Evolutionary conservation across 2,797 vertebrate genomes (phyloP).

Genomic region (Amblyopsis hoosieri): DNA sequence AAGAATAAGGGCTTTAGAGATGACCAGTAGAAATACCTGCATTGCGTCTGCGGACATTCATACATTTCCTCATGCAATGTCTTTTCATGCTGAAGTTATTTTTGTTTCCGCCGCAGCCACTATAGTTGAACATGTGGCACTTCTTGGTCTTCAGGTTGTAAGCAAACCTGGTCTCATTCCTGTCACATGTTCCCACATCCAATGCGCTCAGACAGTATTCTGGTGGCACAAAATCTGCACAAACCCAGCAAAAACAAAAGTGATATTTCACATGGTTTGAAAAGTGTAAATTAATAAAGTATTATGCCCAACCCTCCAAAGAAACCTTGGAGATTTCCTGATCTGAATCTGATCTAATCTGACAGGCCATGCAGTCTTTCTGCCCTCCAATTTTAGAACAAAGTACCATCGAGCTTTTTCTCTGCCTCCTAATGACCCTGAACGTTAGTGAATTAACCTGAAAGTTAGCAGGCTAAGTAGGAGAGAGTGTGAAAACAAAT

Average conservation of each 20-base stretch:
- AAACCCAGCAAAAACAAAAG: conserved; percentile 1
- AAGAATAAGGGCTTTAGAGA: too few species aligned
- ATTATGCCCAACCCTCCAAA: too few species aligned
- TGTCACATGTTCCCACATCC: conserved; percentile 78
- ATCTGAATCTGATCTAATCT: not conserved
- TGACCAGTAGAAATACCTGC: too few species aligned
- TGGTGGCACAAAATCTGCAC: conserved; percentile 57
- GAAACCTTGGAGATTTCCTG: not conserved
- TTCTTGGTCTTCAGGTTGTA: conserved; percentile 70
- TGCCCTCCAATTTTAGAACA: not conserved
- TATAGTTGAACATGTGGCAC: conserved; percentile 83
- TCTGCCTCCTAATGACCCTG: too few species aligned
- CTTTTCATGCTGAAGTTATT: conserved; percentile 85
- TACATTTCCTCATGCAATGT: conserved; percentile 80
- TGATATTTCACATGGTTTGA: not conserved
- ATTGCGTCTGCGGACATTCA: conserved; percentile 24
- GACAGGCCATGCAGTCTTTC: not conserved
- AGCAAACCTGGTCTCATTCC: conserved; percentile 74
- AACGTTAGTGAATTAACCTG: too few species aligned
- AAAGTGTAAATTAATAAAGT: too few species aligned
- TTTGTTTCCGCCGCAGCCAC: conserved; percentile 88
- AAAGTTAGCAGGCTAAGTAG: too few species aligned
- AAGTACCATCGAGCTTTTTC: too few species aligned
- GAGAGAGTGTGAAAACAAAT: not conserved
- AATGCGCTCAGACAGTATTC: conserved; percentile 70